Evolutionary conservation across 2,797 vertebrate species (phyloP), one percentile per base, ranked within the genome.

Genomic region (Peromyscus nudipes): DNA sequence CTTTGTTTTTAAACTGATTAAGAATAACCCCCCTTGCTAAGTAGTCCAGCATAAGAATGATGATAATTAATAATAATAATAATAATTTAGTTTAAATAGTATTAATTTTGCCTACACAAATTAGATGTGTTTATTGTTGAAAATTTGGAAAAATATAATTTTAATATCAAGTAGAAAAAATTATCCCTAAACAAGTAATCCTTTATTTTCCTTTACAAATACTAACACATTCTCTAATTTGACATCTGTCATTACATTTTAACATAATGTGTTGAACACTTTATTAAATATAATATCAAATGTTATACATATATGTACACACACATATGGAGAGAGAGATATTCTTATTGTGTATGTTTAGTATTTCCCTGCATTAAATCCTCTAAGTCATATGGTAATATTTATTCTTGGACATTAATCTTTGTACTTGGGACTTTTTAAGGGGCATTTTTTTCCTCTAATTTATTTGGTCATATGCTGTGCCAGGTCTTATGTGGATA

Each of bases 361-460:
- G 34, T 25, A 19, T 57, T 85, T 91, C 82, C 57, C 65, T 86
- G 13, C 49, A 95, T 96, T 71, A 55, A 43, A 64, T 79, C 85
- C 55, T 92, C 23, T 83, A 89, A 87, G 29, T 91, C 92, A 46
- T n/a, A 55, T 27, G 14, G 14, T 9, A 75, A 3, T 52, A 84
- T n/a, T 96, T 79, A 87, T 88, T 52, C 52, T 85, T 92, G 76
- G 62, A 76, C 81, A 64, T 91, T 93, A 84, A 93, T 88, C 88
- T 97, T 95, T 92, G n/a, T 29, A 55, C 73, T 91, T 43, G 27
- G 82, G 85, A 90, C 34, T 31, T 43, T 37, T 92, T 82, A 83
- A 85, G 43, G 4, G 93, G 46, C 64, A 6, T 75, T 64, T 75
- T 49, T 79, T 79, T 69, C 8, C 43, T 87, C 57, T 95, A 12